Conservation (phyloP, 2,888 invertebrate species). For the Helicoverpa assulta region DNA sequence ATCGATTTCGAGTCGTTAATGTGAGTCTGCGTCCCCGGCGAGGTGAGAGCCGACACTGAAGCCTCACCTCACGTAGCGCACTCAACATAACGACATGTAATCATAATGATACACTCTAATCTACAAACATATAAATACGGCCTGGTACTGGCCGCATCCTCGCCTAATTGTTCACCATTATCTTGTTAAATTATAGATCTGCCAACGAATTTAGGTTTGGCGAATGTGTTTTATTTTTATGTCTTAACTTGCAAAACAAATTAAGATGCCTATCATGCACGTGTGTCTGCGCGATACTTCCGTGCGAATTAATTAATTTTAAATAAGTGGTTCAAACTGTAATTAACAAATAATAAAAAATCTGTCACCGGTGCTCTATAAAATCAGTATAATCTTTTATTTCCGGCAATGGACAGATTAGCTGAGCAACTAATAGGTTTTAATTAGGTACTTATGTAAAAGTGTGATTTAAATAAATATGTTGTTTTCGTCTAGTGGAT, state of each 20-base stretch:
- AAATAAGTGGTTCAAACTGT: constrained; percentile 54
- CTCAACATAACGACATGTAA: constrained; percentile 82
- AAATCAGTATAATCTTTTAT: constrained; percentile 44
- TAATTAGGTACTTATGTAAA: not conserved
- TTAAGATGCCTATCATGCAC: constrained; percentile 44
- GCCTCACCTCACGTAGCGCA: constrained; percentile 86
- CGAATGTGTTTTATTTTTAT: constrained; percentile 33
- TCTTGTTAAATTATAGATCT: constrained; percentile 42
- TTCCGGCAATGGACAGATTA: constrained; percentile 26
- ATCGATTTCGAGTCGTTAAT: constrained; percentile 89
- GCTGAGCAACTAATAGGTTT: not conserved
- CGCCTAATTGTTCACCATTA: constrained; percentile 57
- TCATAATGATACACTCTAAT: constrained; percentile 80
- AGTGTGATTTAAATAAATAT: no score
- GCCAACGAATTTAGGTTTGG: constrained; percentile 20
- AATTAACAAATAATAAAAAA: constrained; percentile 55
- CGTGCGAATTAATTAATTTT: constrained; percentile 56
- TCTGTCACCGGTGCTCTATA: constrained; percentile 41
- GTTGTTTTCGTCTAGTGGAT: no score
- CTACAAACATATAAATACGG: constrained; percentile 62
- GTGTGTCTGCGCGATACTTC: constrained; percentile 45
- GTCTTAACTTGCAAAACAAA: constrained; percentile 41
- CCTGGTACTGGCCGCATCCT: constrained; percentile 47
- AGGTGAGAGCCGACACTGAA: constrained; percentile 82
- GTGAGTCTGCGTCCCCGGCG: constrained; percentile 76